phyloP scores from a whole-genome alignment of 2,113 vertebrate species.

The Amphiprion ocellaris region DNA sequence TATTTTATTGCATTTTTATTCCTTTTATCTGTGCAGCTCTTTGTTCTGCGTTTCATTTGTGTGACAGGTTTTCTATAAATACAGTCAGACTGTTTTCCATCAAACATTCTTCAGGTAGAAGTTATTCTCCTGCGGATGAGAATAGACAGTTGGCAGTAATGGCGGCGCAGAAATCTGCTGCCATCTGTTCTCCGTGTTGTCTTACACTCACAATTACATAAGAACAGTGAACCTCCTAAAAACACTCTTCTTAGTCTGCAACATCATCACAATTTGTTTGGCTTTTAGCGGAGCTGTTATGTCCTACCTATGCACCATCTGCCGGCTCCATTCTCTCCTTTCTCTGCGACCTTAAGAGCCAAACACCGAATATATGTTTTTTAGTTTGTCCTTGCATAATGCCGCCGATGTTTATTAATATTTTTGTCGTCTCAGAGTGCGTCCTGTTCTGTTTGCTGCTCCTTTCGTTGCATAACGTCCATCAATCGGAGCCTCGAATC shows the following conservation, averaged over 20 bases:
- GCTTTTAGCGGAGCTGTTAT: conserved; percentile 31
- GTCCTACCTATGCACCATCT: conserved; percentile 64
- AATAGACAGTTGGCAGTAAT: conserved; percentile 65
- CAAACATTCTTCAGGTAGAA: no score
- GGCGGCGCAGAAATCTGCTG: conserved; percentile 59
- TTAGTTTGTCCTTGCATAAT: conserved; percentile 63
- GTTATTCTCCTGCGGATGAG: conserved; percentile 43
- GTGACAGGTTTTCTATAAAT: no score
- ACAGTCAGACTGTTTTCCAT: no score
- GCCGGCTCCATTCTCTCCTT: conserved; percentile 36
- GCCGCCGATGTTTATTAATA: conserved; percentile 51
- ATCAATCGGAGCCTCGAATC: neutral
- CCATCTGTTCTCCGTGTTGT: conserved; percentile 74
- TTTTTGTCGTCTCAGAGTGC: conserved; percentile 13
- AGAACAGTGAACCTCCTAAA: conserved; percentile 38
- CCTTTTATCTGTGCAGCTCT: no score
- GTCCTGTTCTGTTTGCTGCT: conserved; percentile 20
- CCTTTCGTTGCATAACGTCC: neutral
- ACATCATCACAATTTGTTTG: conserved; percentile 41
- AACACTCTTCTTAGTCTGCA: conserved; percentile 39
- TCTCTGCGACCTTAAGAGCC: conserved; percentile 40
- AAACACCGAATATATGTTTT: conserved; percentile 19
- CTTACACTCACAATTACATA: conserved; percentile 54
- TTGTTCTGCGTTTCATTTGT: no score
- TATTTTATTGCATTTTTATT: no score